Percentiles rank a stretch among this genome's conserved stretches.
phyloP scores from a whole-genome alignment of 2,797 vertebrate genomes.

The Acropternis orthonyx region DNA sequence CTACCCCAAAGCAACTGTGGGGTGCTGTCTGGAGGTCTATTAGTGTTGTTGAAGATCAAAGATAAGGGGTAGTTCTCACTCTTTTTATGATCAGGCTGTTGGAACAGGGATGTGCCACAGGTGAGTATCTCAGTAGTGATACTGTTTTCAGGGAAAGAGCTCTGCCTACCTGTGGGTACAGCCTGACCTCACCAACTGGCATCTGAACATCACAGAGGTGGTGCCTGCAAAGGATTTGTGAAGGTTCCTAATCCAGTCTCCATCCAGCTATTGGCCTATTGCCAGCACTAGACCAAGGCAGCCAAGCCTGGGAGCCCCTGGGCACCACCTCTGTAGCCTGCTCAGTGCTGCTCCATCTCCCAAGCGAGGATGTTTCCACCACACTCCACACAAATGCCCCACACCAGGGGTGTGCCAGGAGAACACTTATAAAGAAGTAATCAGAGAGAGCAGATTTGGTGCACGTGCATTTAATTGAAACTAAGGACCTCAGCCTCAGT shows the following conservation, averaged over 20 bases:
- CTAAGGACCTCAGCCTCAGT: background rate
- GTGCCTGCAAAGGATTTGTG: background rate
- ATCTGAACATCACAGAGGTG: background rate
- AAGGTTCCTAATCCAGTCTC: background rate
- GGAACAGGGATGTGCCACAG: background rate
- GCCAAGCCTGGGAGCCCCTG: background rate
- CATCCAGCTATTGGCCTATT: background rate
- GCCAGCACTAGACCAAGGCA: background rate
- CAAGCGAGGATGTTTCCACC: background rate
- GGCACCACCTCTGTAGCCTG: background rate
- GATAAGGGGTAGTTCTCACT: background rate
- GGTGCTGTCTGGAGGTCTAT: background rate
- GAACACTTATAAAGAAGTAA: background rate
- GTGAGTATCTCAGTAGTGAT: background rate
- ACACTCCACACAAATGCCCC: accelerated
- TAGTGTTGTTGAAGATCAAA: background rate
- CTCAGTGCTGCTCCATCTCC: background rate
- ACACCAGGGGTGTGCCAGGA: background rate
- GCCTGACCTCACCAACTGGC: background rate
- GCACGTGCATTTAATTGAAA: background rate
- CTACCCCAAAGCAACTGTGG: background rate
- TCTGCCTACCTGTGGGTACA: background rate
- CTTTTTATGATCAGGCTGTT: background rate
- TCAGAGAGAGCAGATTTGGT: background rate
- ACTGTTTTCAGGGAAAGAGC: background rate